Base-by-base conservation (phyloP, 2,113 vertebrate genomes). In the Sarotherodon lohbergeri region DNA sequence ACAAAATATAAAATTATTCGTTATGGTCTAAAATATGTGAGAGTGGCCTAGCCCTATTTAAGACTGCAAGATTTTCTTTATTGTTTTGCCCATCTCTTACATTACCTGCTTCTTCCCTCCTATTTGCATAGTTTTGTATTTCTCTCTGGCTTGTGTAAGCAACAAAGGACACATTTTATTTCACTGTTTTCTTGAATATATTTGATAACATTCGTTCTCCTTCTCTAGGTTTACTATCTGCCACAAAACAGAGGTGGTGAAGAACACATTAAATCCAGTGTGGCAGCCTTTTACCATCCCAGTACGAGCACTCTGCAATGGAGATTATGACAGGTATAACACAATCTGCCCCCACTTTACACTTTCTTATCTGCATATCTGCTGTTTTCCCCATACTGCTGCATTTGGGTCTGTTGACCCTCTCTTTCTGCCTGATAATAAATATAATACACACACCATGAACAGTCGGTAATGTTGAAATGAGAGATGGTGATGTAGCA, bases 221-320 rank as follows among this genome's bases (percentile, higher is more conserved):
- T 78, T 48, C 59, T 87, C 14, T 55, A 96, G 95, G 89, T 96
- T 96, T 92, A 96, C 95, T 48, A 96, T 96, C 92, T 96, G 95
- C 90, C 95, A 96, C 92, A 96, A 96, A 94, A 96, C 95, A 76
- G 95, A 96, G 87, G 95, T 96, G 88, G 94, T 96, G 92, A 96
- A 96, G 90, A 95, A 95, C 90, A 96, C 95, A 50, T 90, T 96
- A 88, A 96, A 96, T 79, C 95, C 95, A 7, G 95, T 95, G 71
- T 96, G 95, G 95, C 95, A 96, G 90, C 94, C 95, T 48, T 95
- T 96, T 91, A 78, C 95, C 2, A 95, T 96, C 81, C 95, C 95
- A 7, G 95, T 96, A 3, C 84, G 95, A 86, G 95, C 95, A 1
- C 94, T 96, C 81, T 96, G 95, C 93, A 96, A 96, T n/a, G 95